Base-by-base conservation (phyloP, 2,113 vertebrate species). In the Sigmodon hispidus region DNA sequence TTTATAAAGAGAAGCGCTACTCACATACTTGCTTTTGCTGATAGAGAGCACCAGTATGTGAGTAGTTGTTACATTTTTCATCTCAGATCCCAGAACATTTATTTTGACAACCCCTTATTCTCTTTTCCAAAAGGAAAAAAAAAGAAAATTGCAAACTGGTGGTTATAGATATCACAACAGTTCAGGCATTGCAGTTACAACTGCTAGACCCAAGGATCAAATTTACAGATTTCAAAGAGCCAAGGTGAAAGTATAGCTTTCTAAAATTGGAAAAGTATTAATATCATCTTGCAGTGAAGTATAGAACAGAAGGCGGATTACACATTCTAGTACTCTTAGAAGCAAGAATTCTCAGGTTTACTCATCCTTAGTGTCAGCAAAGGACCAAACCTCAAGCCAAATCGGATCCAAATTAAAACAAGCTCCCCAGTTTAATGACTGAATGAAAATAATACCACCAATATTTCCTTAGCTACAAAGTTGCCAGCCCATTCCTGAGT, bases 21-120 rank as follows among this genome's bases (percentile, higher is more conserved):
- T n/a, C n/a, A n/a, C n/a, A n/a, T n/a, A n/a, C 15, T 87, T 95
- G 57, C 15, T 61, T 96, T 94, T 89, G 52, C 90, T 96, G 95
- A 76, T 31, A 45, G 16, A 88, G n/a, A 88, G 36, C 45, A 36
- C 29, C 72, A 59, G 29, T 61, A n/a, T 15, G 45, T 81, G 52
- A 87, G 45, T 50, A 69, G 40, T 72, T 83, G 76, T 40, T 93
- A 89, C 75, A 15, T 67, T 97, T 95, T 95, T 83, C 29, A 77
- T 89, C 73, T 89, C 61, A 86, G 59, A 26, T 50, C 8, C 61
- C 50, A 73, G 52, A 67, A 84, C 31, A 91, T 95, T 93, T 91
- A 93, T 94, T 96, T 94, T 69, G 90, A 81, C 2, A 79, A 91
- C 26, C 7, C n/a, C 61, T 93, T 86, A 91, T 90, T 95, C 52